Evolutionary conservation across 92 coral and sea anemone genomes (phyloP).

Genomic region (Bergia sp.): DNA sequence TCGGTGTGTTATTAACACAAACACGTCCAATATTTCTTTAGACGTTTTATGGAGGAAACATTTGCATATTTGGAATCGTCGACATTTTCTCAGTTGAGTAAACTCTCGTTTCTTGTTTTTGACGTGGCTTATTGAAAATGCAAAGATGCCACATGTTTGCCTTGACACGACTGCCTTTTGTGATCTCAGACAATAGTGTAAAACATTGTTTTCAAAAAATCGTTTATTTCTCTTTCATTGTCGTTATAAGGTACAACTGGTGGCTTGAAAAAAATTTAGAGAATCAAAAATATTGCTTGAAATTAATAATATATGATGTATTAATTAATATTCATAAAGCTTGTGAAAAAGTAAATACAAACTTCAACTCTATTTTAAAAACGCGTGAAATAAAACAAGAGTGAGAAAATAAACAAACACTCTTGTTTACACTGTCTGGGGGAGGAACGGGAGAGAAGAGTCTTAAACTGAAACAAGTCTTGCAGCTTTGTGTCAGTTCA

Average conservation of each 20-base stretch:
- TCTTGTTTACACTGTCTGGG: background rate
- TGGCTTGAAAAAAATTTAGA: background rate
- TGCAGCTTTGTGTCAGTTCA: too few species aligned
- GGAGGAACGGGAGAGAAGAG: too few species aligned
- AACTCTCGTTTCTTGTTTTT: background rate
- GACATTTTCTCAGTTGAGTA: background rate
- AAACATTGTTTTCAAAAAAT: background rate
- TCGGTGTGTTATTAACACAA: background rate
- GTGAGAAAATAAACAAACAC: background rate
- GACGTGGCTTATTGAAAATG: background rate
- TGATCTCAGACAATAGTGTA: background rate
- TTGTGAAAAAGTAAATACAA: background rate
- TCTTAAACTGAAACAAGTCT: too few species aligned
- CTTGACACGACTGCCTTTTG: background rate
- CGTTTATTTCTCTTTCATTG: conserved; percentile 1
- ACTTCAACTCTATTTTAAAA: background rate
- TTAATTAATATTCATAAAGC: background rate
- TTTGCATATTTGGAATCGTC: background rate
- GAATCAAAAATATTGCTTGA: background rate
- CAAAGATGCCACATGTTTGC: background rate
- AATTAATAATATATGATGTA: background rate
- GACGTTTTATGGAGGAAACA: background rate
- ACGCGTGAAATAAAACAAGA: background rate
- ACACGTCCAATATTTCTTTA: background rate
- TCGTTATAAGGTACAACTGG: background rate